Evolutionary conservation across 2,888 invertebrate species (phyloP).

Genomic region (Tholera decimalis): DNA sequence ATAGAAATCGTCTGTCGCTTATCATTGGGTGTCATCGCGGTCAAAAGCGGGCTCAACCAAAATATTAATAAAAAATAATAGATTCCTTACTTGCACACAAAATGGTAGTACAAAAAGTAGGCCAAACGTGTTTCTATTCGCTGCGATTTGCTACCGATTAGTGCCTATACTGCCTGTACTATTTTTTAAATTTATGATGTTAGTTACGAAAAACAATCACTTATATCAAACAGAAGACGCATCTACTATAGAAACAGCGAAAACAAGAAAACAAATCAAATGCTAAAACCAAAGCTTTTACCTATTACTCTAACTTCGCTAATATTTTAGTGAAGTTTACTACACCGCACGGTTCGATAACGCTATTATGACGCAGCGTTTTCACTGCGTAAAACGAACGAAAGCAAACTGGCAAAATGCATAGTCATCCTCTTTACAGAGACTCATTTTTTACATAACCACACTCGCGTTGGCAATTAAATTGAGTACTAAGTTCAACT

Average conservation of each 20-base stretch:
- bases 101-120: no score
- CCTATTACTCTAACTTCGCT: constrained; percentile 36
- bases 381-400: constrained; percentile 64
- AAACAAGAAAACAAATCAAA: constrained; percentile 12
- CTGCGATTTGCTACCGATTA: no score
- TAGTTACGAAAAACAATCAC: no score
- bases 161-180: no score
- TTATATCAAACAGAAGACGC: background rate
- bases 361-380: constrained; percentile 66
- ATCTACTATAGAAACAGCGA: background rate
- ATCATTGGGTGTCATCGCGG: no score
- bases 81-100: no score
- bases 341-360: constrained; percentile 62
- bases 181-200: no score
- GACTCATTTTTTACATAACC: constrained; percentile 56
- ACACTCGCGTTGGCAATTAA: constrained; percentile 56
- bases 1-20: no score
- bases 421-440: constrained; percentile 62
- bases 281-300: constrained; percentile 7
- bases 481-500: constrained; percentile 58
- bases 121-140: no score
- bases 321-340: constrained; percentile 61
- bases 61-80: no score
- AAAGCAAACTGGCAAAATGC: constrained; percentile 64
- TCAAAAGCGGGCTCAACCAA: no score